Evolutionary conservation across 2,888 invertebrate species (phyloP).

Genomic region (Charanyca ferruginea): DNA sequence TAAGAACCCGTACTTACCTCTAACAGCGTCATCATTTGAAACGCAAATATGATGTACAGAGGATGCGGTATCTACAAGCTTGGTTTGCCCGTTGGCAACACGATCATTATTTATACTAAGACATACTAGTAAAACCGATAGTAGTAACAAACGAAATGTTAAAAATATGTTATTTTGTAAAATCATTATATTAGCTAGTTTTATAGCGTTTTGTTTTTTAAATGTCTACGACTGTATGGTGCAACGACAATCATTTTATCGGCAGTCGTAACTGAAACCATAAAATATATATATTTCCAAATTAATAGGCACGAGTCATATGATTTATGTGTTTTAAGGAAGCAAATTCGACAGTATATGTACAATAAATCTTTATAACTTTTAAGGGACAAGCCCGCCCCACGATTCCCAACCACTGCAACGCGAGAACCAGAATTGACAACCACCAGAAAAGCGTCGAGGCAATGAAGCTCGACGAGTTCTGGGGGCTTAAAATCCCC

Average conservation of each 20-base stretch:
- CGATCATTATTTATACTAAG: constrained; percentile 7
- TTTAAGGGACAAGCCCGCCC: no score
- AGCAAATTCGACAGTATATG: not conserved
- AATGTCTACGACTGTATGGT: not conserved
- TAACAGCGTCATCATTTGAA: constrained; percentile 8
- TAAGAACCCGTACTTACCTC: constrained; percentile 25
- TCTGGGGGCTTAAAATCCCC: no score
- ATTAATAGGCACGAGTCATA: not conserved
- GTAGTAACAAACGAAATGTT: not conserved
- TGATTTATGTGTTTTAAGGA: not conserved
- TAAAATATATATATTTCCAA: constrained; percentile 23
- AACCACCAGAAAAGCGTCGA: no score
- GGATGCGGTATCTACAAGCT: no score
- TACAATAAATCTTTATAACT: not conserved
- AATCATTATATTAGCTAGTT: constrained; percentile 19
- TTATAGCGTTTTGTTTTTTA: not conserved
- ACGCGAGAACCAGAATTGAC: no score
- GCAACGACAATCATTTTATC: constrained; percentile 21
- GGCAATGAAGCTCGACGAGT: no score
- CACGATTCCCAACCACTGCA: no score
- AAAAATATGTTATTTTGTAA: not conserved
- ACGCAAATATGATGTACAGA: constrained; percentile 10
- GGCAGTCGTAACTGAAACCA: not conserved
- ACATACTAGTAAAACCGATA: constrained; percentile 21
- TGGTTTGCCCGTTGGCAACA: no score